Percentiles rank a stretch among this genome's conserved stretches.
These are phyloP conservation scores for Platycheirus albimanus DNA, from an alignment of 2,888 invertebrate genomes.

Conservation along the genomic window DNA sequence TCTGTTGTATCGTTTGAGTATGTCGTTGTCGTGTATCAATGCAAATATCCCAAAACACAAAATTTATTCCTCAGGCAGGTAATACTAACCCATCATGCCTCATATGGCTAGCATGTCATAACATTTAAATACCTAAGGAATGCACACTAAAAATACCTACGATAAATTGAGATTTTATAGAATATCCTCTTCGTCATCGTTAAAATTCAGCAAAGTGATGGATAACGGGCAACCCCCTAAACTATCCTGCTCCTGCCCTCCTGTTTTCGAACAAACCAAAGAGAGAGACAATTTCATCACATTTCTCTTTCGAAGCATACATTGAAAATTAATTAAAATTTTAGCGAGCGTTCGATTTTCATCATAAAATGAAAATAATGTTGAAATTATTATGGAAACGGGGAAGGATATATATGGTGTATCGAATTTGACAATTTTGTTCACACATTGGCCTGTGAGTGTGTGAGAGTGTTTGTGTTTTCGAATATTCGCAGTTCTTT, in stretches of 20 bases:
- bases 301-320: constrained; percentile 45
- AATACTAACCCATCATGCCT: constrained; percentile 3
- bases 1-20: background rate
- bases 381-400: background rate
- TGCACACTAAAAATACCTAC: constrained; percentile 25
- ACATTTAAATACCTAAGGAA: constrained; percentile 36
- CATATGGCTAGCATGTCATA: background rate
- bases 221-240: background rate
- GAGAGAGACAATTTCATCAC: constrained; percentile 19
- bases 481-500: too few relatives aligned
- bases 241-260: background rate
- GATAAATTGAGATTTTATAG: constrained; percentile 41
- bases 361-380: constrained; percentile 25
- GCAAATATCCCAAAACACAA: constrained; percentile 14
- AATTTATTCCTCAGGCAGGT: constrained; percentile 13
- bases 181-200: constrained; percentile 56
- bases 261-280: constrained; percentile 4
- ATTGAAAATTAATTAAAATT: constrained; percentile 72
- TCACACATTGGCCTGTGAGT: background rate
- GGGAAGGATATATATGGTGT: too few relatives aligned
- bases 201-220: background rate
- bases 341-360: constrained; percentile 46
- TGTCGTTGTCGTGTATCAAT: constrained; percentile 3
- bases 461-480: constrained; percentile 38
- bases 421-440: too few relatives aligned